A percentile compares a stretch with the other conserved stretches of the same genome.
Conservation (phyloP, 2,113 vertebrate species). For the Myrmecophaga tridactyla region DNA sequence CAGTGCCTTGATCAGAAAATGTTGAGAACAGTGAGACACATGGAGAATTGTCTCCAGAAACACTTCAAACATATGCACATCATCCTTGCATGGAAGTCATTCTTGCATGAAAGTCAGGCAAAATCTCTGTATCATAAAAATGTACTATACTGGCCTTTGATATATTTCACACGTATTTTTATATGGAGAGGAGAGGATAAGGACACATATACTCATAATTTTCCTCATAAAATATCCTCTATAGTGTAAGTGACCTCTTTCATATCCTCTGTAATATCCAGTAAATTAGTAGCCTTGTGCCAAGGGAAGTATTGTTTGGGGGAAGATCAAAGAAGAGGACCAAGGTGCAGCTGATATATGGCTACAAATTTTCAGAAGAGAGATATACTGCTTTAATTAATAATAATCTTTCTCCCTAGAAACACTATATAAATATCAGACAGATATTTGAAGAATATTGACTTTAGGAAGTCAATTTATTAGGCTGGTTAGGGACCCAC, state of each 20-base stretch:
- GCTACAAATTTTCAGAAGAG: background rate
- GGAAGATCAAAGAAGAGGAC: conserved; percentile 3
- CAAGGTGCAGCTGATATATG: background rate
- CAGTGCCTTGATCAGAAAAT: background rate
- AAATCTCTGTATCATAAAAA: background rate
- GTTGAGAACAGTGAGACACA: background rate
- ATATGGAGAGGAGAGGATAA: background rate
- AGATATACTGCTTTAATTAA: background rate
- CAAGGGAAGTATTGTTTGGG: background rate
- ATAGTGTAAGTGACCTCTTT: background rate
- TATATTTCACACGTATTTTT: too few relatives aligned
- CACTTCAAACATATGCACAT: background rate
- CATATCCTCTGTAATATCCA: background rate
- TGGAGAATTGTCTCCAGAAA: background rate
- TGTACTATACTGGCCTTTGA: background rate
- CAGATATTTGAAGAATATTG: background rate
- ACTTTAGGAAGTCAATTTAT: background rate
- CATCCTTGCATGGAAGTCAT: background rate
- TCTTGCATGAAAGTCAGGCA: background rate
- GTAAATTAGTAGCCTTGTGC: background rate
- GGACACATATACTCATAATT: background rate
- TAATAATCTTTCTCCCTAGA: background rate
- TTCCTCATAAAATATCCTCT: background rate
- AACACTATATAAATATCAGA: background rate
- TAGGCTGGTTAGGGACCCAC: background rate